Percentiles rank a stretch among this genome's conserved stretches.
These are phyloP conservation scores for Lasaia peninsularis DNA, from an alignment of 1,140 invertebrate genomes.

Conservation along the genomic window DNA sequence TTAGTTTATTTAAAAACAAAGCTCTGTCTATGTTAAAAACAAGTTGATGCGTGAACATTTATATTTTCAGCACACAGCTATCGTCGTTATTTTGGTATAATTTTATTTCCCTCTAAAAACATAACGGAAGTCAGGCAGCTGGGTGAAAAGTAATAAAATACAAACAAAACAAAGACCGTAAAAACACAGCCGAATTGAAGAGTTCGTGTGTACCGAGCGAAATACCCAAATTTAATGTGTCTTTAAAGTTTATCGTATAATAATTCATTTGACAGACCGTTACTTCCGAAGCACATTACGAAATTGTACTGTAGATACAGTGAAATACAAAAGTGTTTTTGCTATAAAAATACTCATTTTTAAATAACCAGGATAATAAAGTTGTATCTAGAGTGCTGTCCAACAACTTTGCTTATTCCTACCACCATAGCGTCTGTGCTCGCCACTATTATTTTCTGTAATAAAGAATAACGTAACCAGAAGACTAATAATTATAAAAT, in stretches of 20 bases:
- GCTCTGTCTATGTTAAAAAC: too few species aligned
- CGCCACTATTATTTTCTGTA: too few species aligned
- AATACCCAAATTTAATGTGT: slow-evolving; percentile 11
- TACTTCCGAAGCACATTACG: slow-evolving; percentile 6
- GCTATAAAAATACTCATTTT: neutral
- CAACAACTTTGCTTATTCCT: too few species aligned
- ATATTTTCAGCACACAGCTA: too few species aligned
- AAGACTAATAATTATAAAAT: too few species aligned
- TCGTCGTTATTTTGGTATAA: too few species aligned
- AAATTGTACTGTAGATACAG: slow-evolving; percentile 1
- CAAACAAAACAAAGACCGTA: slow-evolving; percentile 7
- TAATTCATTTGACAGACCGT: slow-evolving; percentile 10
- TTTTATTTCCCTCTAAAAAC: neutral
- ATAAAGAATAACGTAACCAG: too few species aligned
- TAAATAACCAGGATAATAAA: too few species aligned
- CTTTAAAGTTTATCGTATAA: slow-evolving; percentile 11
- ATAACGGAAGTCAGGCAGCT: slow-evolving; percentile 2
- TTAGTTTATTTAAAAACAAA: too few species aligned
- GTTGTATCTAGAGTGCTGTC: too few species aligned
- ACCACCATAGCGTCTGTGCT: too few species aligned
- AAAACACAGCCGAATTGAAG: slow-evolving; percentile 8
- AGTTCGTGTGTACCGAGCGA: slow-evolving; percentile 2
- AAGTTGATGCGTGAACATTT: too few species aligned
- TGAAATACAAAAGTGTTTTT: neutral
- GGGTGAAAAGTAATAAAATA: slow-evolving; percentile 10